Conservation (phyloP, 1,140 invertebrate genomes). For the Cylas formicarius region DNA sequence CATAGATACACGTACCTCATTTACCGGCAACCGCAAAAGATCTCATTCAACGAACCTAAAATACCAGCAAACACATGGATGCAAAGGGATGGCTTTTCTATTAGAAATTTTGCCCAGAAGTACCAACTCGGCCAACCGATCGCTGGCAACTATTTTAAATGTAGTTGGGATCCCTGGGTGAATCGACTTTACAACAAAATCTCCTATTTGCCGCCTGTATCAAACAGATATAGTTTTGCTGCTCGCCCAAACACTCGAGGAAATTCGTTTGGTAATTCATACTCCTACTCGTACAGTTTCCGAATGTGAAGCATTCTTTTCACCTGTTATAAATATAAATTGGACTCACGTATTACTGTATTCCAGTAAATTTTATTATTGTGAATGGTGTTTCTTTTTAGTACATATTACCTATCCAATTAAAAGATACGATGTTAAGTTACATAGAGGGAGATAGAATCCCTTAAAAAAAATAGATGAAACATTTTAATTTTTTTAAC, state of each 20-base stretch:
- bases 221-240: not conserved
- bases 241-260: not conserved
- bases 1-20: slow-evolving; percentile 85
- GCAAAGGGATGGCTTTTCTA: slow-evolving; percentile 71
- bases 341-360: too few species aligned
- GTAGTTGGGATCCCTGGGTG: slow-evolving; percentile 14
- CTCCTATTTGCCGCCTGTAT: slow-evolving; percentile 3
- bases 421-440: too few species aligned
- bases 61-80: slow-evolving; percentile 51
- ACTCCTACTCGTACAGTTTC: slow-evolving; percentile 21
- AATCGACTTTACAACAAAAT: slow-evolving; percentile 13
- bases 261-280: slow-evolving; percentile 7
- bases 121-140: slow-evolving; percentile 76
- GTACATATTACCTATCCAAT: too few species aligned
- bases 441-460: too few species aligned
- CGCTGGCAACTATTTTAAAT: slow-evolving; percentile 74
- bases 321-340: too few species aligned
- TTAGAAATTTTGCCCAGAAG: slow-evolving; percentile 74
- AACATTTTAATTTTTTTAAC: too few species aligned
- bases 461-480: too few species aligned
- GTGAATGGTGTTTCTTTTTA: too few species aligned
- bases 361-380: too few species aligned
- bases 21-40: slow-evolving; percentile 69
- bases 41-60: slow-evolving; percentile 59
- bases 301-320: not conserved